These are phyloP conservation scores for Tinamus major DNA, from an alignment of 2,797 vertebrate genomes.

Conservation along the genomic window DNA sequence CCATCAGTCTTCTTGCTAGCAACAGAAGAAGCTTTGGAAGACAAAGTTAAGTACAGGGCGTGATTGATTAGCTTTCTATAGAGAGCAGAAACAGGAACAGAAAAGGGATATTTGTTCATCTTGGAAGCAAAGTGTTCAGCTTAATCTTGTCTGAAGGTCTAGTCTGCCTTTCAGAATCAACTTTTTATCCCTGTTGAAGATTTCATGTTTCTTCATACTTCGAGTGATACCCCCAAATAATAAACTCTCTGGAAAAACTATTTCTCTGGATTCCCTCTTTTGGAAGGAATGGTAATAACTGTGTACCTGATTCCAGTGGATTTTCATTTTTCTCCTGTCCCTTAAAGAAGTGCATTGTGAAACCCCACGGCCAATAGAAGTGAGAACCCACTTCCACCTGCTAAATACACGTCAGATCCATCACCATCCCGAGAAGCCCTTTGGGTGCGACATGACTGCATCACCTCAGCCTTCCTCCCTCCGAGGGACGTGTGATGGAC, in stretches of 20 bases:
- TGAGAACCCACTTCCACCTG: neutral
- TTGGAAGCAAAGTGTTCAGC: neutral
- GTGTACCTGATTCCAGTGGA: neutral
- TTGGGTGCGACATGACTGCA: neutral
- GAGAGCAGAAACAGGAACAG: constrained; percentile 1
- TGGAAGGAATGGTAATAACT: neutral
- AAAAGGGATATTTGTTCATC: neutral
- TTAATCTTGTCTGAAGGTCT: neutral
- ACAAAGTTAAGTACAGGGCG: neutral
- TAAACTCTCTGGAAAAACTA: neutral
- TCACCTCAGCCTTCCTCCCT: neutral
- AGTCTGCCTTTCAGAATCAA: neutral
- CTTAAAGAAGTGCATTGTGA: neutral
- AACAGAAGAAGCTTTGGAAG: neutral
- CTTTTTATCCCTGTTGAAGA: neutral
- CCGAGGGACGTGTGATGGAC: neutral
- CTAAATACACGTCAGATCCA: neutral
- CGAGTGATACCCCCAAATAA: neutral
- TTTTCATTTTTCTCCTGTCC: neutral
- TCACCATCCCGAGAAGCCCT: neutral
- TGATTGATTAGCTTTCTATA: constrained; percentile 34
- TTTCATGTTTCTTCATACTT: neutral
- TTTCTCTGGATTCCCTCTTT: neutral
- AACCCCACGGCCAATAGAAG: neutral
- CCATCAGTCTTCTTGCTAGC: constrained; percentile 35